Evolutionary conservation across 2,113 vertebrate species (phyloP), one percentile per base, ranked within the genome.

Genomic region (Anarrhichthys ocellatus): DNA sequence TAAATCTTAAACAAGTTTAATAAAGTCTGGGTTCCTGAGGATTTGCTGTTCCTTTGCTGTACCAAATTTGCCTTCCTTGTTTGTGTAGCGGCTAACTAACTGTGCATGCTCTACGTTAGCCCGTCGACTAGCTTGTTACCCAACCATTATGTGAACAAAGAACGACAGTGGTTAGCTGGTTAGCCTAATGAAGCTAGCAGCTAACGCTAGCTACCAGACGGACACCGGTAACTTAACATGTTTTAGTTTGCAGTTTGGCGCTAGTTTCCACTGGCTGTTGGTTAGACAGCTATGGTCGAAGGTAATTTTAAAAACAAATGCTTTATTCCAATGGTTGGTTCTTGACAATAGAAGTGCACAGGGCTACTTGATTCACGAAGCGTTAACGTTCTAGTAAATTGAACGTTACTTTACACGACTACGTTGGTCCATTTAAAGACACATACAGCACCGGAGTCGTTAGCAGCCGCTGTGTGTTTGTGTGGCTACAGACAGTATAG

Each of bases 81-180:
- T 50, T 50, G 66, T 68, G 17, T 52, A 14, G 36, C 22, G 3
- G 17, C 48, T 46, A n/a, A 42, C 50, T 20, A 6, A n/a, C 11
- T 40, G 52, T 1, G 38, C 29, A 17, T 62, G 42, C 9, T 59
- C n/a, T 14, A 34, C 22, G 80, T 76, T 91, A 82, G 83, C 73
- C 22, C 32, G 32, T 32, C 68, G 9, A 86, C 80, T 91, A 90
- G 85, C 77, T n/a, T 38, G 73, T 73, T 84, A 38, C 61, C 40
- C 44, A 42, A 65, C 62, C 80, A 48, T 71, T 62, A 46, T 82
- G 78, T 50, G 91, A 93, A 93, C 92, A 94, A 93, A 93, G 93
- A 90, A 52, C 80, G 74, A 62, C 74, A 27, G 78, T 27, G 80
- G 79, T 72, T 86, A 88, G 90, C 86, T 78, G 75, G 63, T 85